A percentile compares a stretch with the other conserved stretches of the same genome.
These are phyloP conservation scores for Scartelaos histophorus DNA, from an alignment of 2,113 vertebrate genomes.

Conservation along the genomic window DNA sequence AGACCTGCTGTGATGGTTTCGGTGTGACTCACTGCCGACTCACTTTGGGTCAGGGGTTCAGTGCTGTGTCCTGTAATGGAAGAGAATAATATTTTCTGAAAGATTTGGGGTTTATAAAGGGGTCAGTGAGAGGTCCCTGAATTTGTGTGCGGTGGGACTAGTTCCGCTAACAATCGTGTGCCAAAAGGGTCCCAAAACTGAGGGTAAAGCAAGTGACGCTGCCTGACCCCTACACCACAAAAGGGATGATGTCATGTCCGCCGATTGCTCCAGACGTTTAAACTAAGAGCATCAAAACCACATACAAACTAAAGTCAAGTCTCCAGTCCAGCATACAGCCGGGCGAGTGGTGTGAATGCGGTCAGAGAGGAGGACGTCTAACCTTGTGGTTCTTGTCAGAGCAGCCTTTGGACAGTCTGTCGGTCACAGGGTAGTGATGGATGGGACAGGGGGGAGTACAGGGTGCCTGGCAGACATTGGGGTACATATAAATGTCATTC, in stretches of 20 bases:
- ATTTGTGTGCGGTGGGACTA: neutral
- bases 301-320: constrained; percentile 3
- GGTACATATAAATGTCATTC: constrained; percentile 58
- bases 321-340: neutral
- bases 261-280: constrained; percentile 54
- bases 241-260: constrained; percentile 62
- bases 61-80: neutral
- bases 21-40: neutral
- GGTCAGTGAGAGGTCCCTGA: neutral
- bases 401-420: constrained; percentile 28
- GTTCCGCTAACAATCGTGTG: neutral
- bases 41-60: neutral
- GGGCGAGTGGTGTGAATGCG: constrained; percentile 9
- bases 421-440: constrained; percentile 55
- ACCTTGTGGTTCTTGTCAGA: constrained; percentile 32
- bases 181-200: constrained; percentile 47
- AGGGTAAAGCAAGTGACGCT: constrained; percentile 29
- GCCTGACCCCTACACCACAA: constrained; percentile 40
- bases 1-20: neutral
- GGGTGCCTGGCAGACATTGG: constrained; percentile 44
- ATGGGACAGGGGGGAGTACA: constrained; percentile 28
- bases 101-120: neutral
- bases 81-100: neutral
- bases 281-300: constrained; percentile 37
- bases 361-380: constrained; percentile 26